Percentiles rank a stretch among this genome's conserved stretches.
phyloP scores from a whole-genome alignment of 2,888 invertebrate genomes.

The Pristionchus maxplancki region DNA sequence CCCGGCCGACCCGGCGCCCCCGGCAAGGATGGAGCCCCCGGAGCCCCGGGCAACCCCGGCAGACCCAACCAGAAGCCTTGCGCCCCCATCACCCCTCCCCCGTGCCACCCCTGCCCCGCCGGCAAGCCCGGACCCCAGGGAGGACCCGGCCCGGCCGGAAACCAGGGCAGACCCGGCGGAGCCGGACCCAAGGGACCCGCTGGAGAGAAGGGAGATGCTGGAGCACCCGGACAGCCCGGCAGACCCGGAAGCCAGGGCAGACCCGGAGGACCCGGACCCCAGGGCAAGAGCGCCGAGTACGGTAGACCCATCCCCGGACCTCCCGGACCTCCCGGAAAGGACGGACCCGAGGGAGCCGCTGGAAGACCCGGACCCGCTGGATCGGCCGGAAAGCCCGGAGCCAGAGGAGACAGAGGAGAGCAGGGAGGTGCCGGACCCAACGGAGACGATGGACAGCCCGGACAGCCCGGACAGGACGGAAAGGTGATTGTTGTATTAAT shows the following conservation, averaged over 20 bases:
- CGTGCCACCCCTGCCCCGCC: slow-evolving; percentile 70
- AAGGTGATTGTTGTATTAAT: not conserved
- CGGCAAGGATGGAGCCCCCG: slow-evolving; percentile 70
- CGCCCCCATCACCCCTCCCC: slow-evolving; percentile 69
- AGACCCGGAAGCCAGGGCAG: slow-evolving; percentile 67
- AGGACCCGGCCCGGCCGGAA: slow-evolving; percentile 62
- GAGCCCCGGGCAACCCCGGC: slow-evolving; percentile 70
- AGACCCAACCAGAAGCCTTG: slow-evolving; percentile 67
- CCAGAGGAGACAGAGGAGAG: slow-evolving; percentile 48
- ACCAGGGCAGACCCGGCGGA: slow-evolving; percentile 56
- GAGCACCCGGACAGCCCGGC: slow-evolving; percentile 71
- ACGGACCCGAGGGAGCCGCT: slow-evolving; percentile 66
- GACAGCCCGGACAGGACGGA: slow-evolving; percentile 65
- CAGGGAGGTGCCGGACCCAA: slow-evolving; percentile 55
- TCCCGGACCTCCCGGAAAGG: slow-evolving; percentile 66
- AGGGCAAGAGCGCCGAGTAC: slow-evolving; percentile 59
- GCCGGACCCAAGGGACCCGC: slow-evolving; percentile 65
- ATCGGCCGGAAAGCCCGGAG: slow-evolving; percentile 65
- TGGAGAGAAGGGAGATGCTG: slow-evolving; percentile 68
- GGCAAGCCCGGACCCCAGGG: slow-evolving; percentile 67
- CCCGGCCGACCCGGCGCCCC: slow-evolving; percentile 71
- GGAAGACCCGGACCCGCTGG: slow-evolving; percentile 66
- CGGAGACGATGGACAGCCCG: slow-evolving; percentile 62
- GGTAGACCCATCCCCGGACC: slow-evolving; percentile 58
- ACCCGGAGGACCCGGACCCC: slow-evolving; percentile 55